These are phyloP conservation scores for Patella caerulea DNA, from an alignment of 2,888 invertebrate genomes.

Conservation along the genomic window DNA sequence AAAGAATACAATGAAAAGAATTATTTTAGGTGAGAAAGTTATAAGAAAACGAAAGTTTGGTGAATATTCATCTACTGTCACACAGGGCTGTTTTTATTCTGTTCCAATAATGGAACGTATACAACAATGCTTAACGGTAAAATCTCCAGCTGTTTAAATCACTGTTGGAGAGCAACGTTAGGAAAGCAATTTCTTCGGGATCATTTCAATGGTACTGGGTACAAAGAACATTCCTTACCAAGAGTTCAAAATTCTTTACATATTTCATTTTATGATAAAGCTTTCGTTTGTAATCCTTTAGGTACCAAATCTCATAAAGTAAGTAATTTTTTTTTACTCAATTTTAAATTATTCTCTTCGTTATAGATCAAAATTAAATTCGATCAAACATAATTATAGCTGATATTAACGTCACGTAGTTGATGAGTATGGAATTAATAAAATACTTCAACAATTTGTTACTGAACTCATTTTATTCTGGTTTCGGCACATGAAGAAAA, in stretches of 20 bases:
- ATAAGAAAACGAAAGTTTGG: background rate
- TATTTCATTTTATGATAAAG: background rate
- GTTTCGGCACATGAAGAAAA: background rate
- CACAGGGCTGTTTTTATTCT: background rate
- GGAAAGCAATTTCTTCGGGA: background rate
- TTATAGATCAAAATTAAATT: background rate
- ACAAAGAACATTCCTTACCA: background rate
- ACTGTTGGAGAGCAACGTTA: background rate
- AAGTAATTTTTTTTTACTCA: background rate
- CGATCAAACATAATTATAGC: background rate
- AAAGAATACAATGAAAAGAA: too few relatives aligned
- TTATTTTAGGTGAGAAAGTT: background rate
- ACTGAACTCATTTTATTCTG: background rate
- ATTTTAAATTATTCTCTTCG: background rate
- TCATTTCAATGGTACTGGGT: background rate
- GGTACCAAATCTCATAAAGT: background rate
- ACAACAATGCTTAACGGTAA: background rate
- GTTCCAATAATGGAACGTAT: background rate
- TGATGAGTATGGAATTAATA: background rate
- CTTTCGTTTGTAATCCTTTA: background rate
- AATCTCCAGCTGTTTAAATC: background rate
- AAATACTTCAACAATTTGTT: background rate
- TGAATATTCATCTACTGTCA: background rate
- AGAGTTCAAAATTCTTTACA: background rate
- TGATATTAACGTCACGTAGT: background rate